Evolutionary conservation across 1,140 invertebrate genomes (phyloP).

Genomic region (Akabosia matsudoensis): DNA sequence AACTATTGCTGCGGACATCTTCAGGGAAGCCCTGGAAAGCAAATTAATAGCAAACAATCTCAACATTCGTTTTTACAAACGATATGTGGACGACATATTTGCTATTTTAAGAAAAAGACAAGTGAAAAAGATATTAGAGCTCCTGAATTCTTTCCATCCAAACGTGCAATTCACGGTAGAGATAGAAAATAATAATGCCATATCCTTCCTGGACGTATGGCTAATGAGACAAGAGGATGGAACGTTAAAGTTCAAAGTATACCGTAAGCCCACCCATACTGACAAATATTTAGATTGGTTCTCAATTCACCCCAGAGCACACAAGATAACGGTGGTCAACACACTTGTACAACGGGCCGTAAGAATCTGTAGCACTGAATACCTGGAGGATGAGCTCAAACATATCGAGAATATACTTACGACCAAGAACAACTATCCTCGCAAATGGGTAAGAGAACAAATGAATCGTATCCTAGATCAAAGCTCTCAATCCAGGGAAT

Average conservation of each 20-base stretch:
- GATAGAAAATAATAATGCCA: conserved; percentile 27
- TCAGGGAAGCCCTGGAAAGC: conserved; percentile 34
- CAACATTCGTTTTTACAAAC: conserved; percentile 36
- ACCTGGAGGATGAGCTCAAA: conserved; percentile 17
- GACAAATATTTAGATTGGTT: conserved; percentile 32
- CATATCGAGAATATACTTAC: not conserved
- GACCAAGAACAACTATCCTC: not conserved
- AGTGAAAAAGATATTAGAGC: not conserved
- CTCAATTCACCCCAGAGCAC: conserved; percentile 1
- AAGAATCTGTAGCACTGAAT: conserved; percentile 17
- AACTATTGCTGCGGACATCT: conserved; percentile 28
- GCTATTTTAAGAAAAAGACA: not conserved
- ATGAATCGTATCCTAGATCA: not conserved
- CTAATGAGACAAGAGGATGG: conserved; percentile 23
- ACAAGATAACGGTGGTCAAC: conserved; percentile 29
- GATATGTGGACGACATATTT: conserved; percentile 46
- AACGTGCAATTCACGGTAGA: conserved; percentile 44
- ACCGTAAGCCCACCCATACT: conserved; percentile 27
- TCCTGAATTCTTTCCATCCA: conserved; percentile 35
- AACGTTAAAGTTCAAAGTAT: conserved; percentile 8
- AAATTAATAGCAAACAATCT: not conserved
- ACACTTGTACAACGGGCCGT: conserved; percentile 24
- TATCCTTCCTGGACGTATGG: conserved; percentile 43
- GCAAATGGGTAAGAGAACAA: not conserved
- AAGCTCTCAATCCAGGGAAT: not conserved